A percentile compares a stretch with the other conserved stretches of the same genome.
Evolutionary conservation across 2,113 vertebrate genomes (phyloP).

Genomic region (Heteronetta atricapilla): DNA sequence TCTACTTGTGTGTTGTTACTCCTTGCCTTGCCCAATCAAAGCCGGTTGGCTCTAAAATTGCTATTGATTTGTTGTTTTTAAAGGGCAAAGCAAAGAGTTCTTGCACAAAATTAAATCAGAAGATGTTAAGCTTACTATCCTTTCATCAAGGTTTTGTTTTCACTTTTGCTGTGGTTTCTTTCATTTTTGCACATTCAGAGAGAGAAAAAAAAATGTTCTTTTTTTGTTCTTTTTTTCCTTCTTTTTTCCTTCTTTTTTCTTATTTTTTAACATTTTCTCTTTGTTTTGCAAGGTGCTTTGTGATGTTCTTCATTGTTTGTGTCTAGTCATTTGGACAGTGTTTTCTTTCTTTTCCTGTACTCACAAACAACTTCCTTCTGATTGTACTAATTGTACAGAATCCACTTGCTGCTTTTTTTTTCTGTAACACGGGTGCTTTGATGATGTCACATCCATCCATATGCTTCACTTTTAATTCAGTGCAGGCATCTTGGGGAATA

Average conservation of each 20-base stretch:
- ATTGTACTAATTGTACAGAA: constrained; percentile 69
- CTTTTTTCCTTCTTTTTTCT: constrained; percentile 7
- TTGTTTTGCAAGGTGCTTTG: constrained; percentile 74
- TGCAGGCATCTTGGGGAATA: constrained; percentile 64
- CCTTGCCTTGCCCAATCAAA: constrained; percentile 81
- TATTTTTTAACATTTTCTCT: constrained; percentile 63
- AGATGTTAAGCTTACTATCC: constrained; percentile 65
- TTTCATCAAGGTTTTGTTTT: constrained; percentile 69
- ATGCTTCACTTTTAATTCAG: constrained; percentile 73
- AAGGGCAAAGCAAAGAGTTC: constrained; percentile 82
- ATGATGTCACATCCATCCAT: constrained; percentile 80
- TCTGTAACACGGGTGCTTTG: constrained; percentile 59
- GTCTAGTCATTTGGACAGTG: constrained; percentile 64
- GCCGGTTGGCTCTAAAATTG: neutral
- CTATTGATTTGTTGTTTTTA: neutral
- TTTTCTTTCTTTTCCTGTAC: constrained; percentile 68
- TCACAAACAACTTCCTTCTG: constrained; percentile 42
- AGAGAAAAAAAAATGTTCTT: neutral
- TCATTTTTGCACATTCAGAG: constrained; percentile 64
- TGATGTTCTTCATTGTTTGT: constrained; percentile 70
- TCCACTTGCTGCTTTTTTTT: constrained; percentile 68
- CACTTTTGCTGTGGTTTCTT: constrained; percentile 70
- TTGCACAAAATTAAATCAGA: constrained; percentile 50
- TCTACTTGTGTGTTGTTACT: constrained; percentile 76
- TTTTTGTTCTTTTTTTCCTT: constrained; percentile 44